Conservation (phyloP, 1,140 invertebrate genomes). For the Antheraea mylitta region DNA sequence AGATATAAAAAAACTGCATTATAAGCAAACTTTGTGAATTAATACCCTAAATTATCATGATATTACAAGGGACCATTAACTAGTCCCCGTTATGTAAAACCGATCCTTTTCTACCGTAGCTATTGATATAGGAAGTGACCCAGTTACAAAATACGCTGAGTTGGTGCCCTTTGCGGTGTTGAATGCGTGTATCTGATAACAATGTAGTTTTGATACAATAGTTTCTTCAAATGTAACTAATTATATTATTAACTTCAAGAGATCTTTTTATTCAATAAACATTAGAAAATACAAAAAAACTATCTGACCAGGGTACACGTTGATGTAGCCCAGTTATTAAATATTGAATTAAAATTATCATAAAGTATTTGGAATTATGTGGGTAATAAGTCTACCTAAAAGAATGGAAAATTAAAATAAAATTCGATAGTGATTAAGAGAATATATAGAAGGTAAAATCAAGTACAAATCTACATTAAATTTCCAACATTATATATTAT, state of each 20-base stretch:
- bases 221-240: background rate
- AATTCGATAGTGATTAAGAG: no score
- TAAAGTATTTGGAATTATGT: no score
- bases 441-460: no score
- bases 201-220: background rate
- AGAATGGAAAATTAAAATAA: no score
- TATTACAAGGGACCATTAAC: background rate
- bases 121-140: background rate
- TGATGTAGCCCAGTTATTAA: no score
- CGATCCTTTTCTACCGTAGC: background rate
- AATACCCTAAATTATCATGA: background rate
- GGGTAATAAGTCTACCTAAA: no score
- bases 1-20: background rate
- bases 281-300: no score
- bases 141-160: background rate
- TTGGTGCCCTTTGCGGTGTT: background rate
- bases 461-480: conserved; percentile 12
- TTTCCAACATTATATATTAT: conserved; percentile 20
- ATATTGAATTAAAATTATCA: no score
- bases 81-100: background rate
- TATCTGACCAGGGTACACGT: no score
- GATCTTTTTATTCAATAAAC: no score
- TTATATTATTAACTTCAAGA: no score
- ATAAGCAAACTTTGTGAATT: background rate
- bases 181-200: background rate